Percentiles rank a stretch among this genome's conserved stretches.
These are phyloP conservation scores for Phalacrocorax pelagicus DNA, from an alignment of 2,113 vertebrate species.

Conservation along the genomic window DNA sequence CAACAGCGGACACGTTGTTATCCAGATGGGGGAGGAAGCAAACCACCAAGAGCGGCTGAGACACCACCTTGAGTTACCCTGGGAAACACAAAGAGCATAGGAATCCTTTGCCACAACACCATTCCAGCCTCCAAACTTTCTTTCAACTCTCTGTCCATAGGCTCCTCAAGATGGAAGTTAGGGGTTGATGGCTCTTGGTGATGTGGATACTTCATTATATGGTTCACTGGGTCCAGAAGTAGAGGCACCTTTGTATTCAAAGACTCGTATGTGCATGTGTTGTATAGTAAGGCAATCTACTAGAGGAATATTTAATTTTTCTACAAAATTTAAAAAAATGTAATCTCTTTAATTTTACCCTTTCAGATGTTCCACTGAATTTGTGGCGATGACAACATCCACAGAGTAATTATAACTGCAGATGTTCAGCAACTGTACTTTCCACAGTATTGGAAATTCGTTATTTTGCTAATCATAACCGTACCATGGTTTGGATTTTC, in stretches of 20 bases:
- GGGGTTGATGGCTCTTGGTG: not conserved
- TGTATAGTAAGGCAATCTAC: not conserved
- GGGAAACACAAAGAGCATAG: not conserved
- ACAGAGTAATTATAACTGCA: not conserved
- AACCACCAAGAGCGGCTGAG: not conserved
- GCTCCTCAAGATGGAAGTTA: not conserved
- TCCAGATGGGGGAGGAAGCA: not conserved
- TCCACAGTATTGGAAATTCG: not conserved
- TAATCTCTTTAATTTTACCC: not conserved
- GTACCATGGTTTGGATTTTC: not conserved
- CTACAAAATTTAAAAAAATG: not conserved
- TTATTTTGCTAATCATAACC: not conserved
- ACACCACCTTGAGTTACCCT: not conserved
- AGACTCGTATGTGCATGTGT: not conserved
- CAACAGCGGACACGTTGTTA: not conserved
- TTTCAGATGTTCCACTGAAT: not conserved
- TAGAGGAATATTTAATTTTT: not conserved
- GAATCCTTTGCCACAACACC: not conserved
- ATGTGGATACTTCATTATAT: not conserved
- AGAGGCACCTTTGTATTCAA: not conserved
- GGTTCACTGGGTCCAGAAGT: not conserved
- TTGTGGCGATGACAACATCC: not conserved
- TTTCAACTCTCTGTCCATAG: not conserved
- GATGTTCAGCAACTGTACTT: not conserved
- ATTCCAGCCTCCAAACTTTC: not conserved